Base-by-base conservation (phyloP, 2,797 vertebrate species). In the Darevskia mixta region DNA sequence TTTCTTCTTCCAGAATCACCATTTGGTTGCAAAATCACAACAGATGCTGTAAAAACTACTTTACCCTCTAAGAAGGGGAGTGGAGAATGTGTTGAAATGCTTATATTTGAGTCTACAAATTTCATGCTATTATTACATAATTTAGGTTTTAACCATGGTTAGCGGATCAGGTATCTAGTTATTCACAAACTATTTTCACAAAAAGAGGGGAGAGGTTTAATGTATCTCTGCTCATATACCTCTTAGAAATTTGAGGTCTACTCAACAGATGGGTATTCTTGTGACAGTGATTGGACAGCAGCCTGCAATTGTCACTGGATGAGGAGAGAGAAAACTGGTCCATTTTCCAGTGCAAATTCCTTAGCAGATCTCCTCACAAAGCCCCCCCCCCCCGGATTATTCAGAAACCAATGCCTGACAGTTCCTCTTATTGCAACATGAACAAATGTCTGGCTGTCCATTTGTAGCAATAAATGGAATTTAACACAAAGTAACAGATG, bases 401-500 rank as follows among this genome's bases (percentile, higher is more conserved):
- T 58, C 66, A 66, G 38, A 18, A 86, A 75, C 72, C 13, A 9
- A 87, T 90, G 89, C 78, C 4, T 25, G 43, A 1, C 66, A 89
- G 32, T 55, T 90, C 61, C 61, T 91, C 88, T 64, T 61, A 72
- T 61, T 83, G 82, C 61, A 89, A 71, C 0, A 45, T 29, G 82
- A 83, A 90, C 88, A 91, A 88, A 91, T 49, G 91, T 67, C 87
- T 89, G 76, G 78, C 27, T 92, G 76, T 82, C 85, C 35, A 2
- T 88, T 87, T 91, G 41, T 73, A 91, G 85, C 83, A 94, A 61
- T 89, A 93, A 94, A 88, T 93, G 93, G 91, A 88, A 87, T 95
- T 94, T 91, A 95, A 95, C 90, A 94, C 35, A 87, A 90, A 85
- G 20, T 88, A 95, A 93, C 86, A 87, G 82, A 93, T 78, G 61